Evolutionary conservation across 2,113 vertebrate species (phyloP).

Genomic region (Baryphthengus martii): DNA sequence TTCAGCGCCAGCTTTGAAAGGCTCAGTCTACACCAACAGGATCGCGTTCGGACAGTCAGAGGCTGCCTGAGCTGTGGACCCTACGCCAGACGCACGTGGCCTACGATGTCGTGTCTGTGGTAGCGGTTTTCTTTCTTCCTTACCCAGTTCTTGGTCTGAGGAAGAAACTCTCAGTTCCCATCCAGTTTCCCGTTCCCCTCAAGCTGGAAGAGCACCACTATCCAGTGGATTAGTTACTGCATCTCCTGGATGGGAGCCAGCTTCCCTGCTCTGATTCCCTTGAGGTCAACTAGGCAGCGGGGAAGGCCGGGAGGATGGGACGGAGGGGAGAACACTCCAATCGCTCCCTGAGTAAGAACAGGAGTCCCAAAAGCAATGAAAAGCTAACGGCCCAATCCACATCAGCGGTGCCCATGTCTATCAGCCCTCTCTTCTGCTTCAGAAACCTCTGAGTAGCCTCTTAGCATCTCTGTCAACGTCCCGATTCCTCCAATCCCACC

Average conservation of each 20-base stretch:
- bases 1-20: background rate
- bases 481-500: background rate
- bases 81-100: background rate
- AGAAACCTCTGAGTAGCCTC: background rate
- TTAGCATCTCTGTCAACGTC: fast-evolving
- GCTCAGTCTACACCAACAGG: background rate
- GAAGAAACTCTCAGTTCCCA: background rate
- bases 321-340: background rate
- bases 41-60: fast-evolving
- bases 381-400: background rate
- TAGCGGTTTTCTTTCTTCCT: background rate
- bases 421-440: background rate
- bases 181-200: background rate
- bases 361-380: background rate
- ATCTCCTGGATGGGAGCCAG: background rate
- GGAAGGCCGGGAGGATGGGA: background rate
- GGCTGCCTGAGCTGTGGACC: background rate
- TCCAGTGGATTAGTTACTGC: background rate
- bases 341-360: background rate
- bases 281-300: background rate
- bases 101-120: fast-evolving
- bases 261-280: background rate
- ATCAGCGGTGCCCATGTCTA: fast-evolving
- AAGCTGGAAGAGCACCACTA: background rate
- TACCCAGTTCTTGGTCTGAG: background rate